phyloP scores from a whole-genome alignment of 1,140 invertebrate species.

The Leptopilina clavipes region DNA sequence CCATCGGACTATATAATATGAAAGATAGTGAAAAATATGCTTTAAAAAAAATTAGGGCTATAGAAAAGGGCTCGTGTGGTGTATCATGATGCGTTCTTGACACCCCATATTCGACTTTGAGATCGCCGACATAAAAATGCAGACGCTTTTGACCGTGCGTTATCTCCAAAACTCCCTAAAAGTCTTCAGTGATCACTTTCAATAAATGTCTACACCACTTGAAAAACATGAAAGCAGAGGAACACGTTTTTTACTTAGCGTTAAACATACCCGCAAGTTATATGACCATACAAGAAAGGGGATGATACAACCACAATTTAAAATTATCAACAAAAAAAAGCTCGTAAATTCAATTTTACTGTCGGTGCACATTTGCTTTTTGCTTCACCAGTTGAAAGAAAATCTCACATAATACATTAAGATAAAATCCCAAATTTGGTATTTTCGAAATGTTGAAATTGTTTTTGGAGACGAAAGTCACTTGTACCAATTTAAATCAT shows the following conservation, averaged over 20 bases:
- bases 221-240: background rate
- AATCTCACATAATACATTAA: too few species aligned
- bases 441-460: too few species aligned
- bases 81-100: constrained; percentile 24
- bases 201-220: constrained; percentile 18
- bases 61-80: background rate
- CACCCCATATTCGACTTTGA: constrained; percentile 18
- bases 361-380: too few species aligned
- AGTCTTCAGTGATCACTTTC: constrained; percentile 12
- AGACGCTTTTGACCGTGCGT: background rate
- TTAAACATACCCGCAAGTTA: background rate
- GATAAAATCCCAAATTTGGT: too few species aligned
- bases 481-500: too few species aligned
- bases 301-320: background rate
- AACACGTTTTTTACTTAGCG: background rate
- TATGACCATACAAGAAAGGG: background rate
- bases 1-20: background rate
- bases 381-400: too few species aligned
- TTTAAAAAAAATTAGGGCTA: background rate
- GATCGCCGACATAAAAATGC: background rate
- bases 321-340: background rate
- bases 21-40: background rate
- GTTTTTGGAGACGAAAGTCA: too few species aligned
- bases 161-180: background rate
- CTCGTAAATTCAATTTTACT: constrained; percentile 14